Evolutionary conservation across 2,888 invertebrate species (phyloP), one percentile per base, ranked within the genome.

Genomic region (Danaus chrysippus): DNA sequence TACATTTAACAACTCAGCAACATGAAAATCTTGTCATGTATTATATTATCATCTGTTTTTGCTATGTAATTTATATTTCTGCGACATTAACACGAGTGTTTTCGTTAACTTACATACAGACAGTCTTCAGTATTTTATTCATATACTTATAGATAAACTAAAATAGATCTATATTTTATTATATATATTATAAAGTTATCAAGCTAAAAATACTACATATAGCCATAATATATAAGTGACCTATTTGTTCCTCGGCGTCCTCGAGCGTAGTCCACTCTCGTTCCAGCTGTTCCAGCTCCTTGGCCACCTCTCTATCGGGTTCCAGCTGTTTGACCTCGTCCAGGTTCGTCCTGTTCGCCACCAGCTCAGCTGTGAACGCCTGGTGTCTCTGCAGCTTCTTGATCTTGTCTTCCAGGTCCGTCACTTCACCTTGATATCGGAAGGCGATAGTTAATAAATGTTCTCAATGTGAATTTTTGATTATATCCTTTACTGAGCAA

Each of bases 361-460:
- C 93, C 53, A 98, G 92, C 82, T 98, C 98, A 0, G 98, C 97
- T 73, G 98, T 96, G 91, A 98, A 97, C 0, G 98, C 97, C 85
- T 98, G 98, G 83, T 98, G 97, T 79, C 97, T 98, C 79, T 98
- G 97, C 42, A 98, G 87, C 76, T 96, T 96, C 87, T 97, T 97
- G 72, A 99, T 98, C 87, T 99, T 99, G 76, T 98, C 98, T 77
- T 98, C 97, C 3, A 99, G 90, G 76, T 94, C 95, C 0, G 95
- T 95, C 8, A 96, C 95, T 76, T 96, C 96, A 56, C 83, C 89
- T 86, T 74, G 13, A 58, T 54, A 15, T 42, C 43, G 11, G 43
- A 42, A 44, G 9, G 17, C n/a, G n/a, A n/a, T n/a, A n/a, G n/a
- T n/a, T 17, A n/a, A 43, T 43, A 43, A 11, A 6, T 43, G n/a